Evolutionary conservation across 2,113 vertebrate genomes (phyloP).

Genomic region (Oryzias javanicus): DNA sequence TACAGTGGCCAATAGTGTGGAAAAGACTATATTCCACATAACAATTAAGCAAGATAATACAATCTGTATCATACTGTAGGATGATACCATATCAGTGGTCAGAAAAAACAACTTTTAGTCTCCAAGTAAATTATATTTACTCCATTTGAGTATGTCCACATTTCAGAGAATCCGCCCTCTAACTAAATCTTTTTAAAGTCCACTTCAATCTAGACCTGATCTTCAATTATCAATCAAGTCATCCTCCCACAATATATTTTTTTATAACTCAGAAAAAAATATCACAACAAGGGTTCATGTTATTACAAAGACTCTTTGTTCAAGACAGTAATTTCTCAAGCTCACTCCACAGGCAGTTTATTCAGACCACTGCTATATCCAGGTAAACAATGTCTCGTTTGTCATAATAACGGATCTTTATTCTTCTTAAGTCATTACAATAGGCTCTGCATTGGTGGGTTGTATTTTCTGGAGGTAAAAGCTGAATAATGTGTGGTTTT

Average conservation of each 20-base stretch:
- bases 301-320: conserved; percentile 66
- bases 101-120: not conserved
- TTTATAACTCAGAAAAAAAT: conserved; percentile 34
- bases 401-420: conserved; percentile 66
- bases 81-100: not conserved
- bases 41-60: conserved; percentile 5
- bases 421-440: conserved; percentile 68
- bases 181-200: conserved; percentile 15
- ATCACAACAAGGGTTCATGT: conserved; percentile 31
- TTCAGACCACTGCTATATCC: conserved; percentile 58
- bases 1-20: no score
- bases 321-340: conserved; percentile 63
- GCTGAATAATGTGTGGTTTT: conserved; percentile 72
- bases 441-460: conserved; percentile 42
- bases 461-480: conserved; percentile 68
- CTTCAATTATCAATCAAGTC: conserved; percentile 36
- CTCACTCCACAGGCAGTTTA: conserved; percentile 62
- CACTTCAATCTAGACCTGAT: conserved; percentile 14
- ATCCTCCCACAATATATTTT: conserved; percentile 43
- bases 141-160: not conserved
- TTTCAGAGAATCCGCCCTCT: conserved; percentile 6
- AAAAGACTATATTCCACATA: no score
- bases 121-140: not conserved
- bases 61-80: not conserved
- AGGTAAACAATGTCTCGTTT: conserved; percentile 68